Evolutionary conservation across 2,113 vertebrate species (phyloP), one percentile per base, ranked within the genome.

Genomic region (Eurystomus gularis): DNA sequence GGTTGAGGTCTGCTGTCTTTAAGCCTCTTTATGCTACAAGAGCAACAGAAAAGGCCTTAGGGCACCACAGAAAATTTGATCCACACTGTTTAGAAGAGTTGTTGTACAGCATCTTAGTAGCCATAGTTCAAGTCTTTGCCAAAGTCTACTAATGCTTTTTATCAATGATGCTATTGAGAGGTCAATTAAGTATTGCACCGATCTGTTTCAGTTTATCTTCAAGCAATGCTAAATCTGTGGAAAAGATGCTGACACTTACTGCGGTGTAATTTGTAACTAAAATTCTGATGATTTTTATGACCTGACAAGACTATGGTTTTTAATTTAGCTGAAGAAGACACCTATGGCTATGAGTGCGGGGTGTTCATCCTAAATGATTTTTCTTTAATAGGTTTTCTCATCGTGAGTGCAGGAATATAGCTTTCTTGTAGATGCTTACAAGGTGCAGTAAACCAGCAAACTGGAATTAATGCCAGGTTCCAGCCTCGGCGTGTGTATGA

Each of bases 361-460:
- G 29, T 91, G 68, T 86, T 95, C 91, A 70, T 93, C 72, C 70
- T 93, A 94, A 93, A 88, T 96, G 60, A 82, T 89, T 93, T 86
- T 93, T 51, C 84, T 81, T 83, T 96, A 95, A 95, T 93, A 88
- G 90, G 35, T 94, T 97, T 96, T 95, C 88, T 94, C 88, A 87
- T 93, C 26, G 31, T 57, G 87, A 64, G 81, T 86, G 66, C 88
- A 94, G 94, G 88, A 58, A 29, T 84, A 60, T 39, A 81, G 72
- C 88, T 96, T 88, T 76, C 61, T 97, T 83, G 76, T 85, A 82
- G 83, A 71, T 86, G 73, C 89, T 93, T 95, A 91, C 94, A 90
- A 90, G 86, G 92, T 87, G 39, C 83, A 90, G 35, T 93, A 73
- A 64, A 71, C 72, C 82, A 96, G 88, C 76, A 97, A 97, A 86